These are phyloP conservation scores for Ennomos quercinarius DNA, from an alignment of 2,888 invertebrate genomes.

Conservation along the genomic window DNA sequence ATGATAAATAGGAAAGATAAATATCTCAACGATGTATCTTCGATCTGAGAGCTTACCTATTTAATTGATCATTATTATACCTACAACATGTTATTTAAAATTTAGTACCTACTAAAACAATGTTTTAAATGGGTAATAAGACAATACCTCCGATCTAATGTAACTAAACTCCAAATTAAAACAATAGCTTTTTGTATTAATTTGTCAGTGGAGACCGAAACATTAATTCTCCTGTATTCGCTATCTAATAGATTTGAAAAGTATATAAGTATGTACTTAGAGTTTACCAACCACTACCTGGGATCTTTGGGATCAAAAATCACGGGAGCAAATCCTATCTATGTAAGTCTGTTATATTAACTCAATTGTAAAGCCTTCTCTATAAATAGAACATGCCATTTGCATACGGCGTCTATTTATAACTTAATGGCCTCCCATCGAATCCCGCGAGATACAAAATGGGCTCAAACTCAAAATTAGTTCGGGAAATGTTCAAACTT, in stretches of 20 bases:
- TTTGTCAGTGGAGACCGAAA: too few species aligned
- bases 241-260: too few species aligned
- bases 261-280: too few species aligned
- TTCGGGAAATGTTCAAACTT: conserved; percentile 64
- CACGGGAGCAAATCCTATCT: too few species aligned
- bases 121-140: too few species aligned
- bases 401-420: conserved; percentile 44
- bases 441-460: conserved; percentile 55
- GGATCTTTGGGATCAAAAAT: too few species aligned
- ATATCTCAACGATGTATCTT: conserved; percentile 13
- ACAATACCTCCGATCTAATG: too few species aligned
- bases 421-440: conserved; percentile 49
- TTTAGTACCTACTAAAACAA: not conserved
- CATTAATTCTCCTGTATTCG: too few species aligned
- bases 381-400: conserved; percentile 33
- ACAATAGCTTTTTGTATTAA: too few species aligned
- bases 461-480: conserved; percentile 61
- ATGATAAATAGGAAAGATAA: conserved; percentile 8
- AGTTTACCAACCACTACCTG: too few species aligned
- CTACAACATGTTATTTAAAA: not conserved
- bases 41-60: conserved; percentile 7
- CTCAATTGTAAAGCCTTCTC: conserved; percentile 5
- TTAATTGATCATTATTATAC: too few species aligned
- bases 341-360: not conserved
- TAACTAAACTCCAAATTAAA: too few species aligned